phyloP scores from a whole-genome alignment of 2,113 vertebrate species.

The Chionis minor region DNA sequence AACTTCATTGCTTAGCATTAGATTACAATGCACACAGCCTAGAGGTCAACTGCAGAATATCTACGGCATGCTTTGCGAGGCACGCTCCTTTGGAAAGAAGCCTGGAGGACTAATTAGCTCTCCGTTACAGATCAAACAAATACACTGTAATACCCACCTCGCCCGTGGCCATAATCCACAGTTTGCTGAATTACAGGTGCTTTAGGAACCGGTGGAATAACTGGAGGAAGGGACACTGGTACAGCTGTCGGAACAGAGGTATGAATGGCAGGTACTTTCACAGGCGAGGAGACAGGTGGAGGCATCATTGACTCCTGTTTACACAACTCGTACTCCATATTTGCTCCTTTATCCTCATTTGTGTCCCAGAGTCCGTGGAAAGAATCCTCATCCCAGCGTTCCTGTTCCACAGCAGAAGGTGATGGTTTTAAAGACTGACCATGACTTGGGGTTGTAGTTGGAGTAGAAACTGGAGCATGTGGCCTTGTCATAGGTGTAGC shows the following conservation, averaged over 20 bases:
- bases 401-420: slow-evolving; percentile 71
- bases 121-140: background rate
- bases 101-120: background rate
- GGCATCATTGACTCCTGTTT: slow-evolving; percentile 68
- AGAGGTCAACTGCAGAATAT: background rate
- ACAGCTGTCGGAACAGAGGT: slow-evolving; percentile 65
- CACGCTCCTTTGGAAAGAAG: background rate
- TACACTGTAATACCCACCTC: slow-evolving; percentile 76
- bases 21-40: background rate
- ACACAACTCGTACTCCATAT: slow-evolving; percentile 67
- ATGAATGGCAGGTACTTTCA: slow-evolving; percentile 67
- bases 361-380: slow-evolving; percentile 87
- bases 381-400: slow-evolving; percentile 83
- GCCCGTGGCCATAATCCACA: slow-evolving; percentile 89
- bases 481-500: slow-evolving; percentile 70
- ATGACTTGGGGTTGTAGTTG: slow-evolving; percentile 65
- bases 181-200: slow-evolving; percentile 87
- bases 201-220: slow-evolving; percentile 75
- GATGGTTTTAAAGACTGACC: slow-evolving; percentile 71
- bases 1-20: background rate
- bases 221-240: slow-evolving; percentile 62
- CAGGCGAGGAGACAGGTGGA: slow-evolving; percentile 37
- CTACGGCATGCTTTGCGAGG: rapidly evolving
- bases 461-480: slow-evolving; percentile 67
- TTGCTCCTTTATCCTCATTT: slow-evolving; percentile 79